These are phyloP conservation scores for Cygnus atratus DNA, from an alignment of 2,113 vertebrate genomes.

Conservation along the genomic window DNA sequence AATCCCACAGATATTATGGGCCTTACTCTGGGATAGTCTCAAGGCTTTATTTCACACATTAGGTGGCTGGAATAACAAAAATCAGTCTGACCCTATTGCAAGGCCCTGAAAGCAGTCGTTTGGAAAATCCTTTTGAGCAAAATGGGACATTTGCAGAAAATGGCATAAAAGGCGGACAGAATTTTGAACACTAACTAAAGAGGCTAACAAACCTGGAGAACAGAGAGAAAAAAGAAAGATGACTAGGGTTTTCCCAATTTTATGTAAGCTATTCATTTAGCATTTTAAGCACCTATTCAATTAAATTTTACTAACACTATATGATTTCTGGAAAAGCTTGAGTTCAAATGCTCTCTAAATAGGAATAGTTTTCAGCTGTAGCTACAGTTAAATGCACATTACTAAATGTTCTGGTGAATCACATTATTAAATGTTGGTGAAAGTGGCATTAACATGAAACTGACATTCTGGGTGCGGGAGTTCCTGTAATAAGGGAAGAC, in stretches of 20 bases:
- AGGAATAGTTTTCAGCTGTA: not conserved
- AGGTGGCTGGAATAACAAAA: rapidly evolving
- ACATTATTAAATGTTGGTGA: not conserved
- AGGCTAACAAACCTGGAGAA: not conserved
- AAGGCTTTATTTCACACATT: not conserved
- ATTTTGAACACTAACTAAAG: not conserved
- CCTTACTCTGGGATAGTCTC: not conserved
- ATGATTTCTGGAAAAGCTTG: not conserved
- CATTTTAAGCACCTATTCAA: not conserved
- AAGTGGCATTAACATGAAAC: not conserved
- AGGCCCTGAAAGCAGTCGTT: rapidly evolving
- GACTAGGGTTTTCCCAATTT: not conserved
- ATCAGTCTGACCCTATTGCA: not conserved
- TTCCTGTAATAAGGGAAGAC: not conserved
- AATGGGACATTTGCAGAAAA: not conserved
- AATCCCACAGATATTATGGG: not conserved
- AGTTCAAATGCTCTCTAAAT: not conserved
- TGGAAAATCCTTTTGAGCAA: not conserved
- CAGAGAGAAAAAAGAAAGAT: not conserved
- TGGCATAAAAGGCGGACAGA: not conserved
- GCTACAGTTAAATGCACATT: not conserved
- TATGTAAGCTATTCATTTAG: not conserved
- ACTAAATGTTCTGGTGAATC: not conserved
- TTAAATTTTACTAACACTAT: not conserved
- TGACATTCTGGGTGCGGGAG: not conserved